phyloP scores from a whole-genome alignment of 2,888 invertebrate species.

The Meiosimyza decipiens region DNA sequence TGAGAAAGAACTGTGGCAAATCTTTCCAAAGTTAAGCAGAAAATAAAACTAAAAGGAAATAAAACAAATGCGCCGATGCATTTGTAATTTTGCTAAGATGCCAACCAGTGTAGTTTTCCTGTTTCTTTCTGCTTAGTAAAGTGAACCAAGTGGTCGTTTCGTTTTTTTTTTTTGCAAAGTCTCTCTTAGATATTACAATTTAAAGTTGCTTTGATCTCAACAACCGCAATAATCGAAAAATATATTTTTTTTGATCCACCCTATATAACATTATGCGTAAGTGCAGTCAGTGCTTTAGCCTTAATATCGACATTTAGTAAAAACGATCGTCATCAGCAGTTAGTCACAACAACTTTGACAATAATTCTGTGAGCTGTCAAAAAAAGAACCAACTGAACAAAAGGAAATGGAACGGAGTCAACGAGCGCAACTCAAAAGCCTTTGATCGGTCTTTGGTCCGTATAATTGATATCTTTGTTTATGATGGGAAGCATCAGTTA shows the following conservation, averaged over 20 bases:
- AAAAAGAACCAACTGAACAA: neutral
- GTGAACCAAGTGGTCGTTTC: too few species aligned
- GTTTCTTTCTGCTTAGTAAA: too few species aligned
- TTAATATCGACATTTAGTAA: neutral
- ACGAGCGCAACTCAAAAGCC: neutral
- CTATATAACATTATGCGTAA: neutral
- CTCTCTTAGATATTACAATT: neutral
- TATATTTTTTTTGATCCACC: too few species aligned
- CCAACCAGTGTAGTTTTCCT: too few species aligned
- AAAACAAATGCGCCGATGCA: too few species aligned
- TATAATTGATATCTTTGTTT: conserved; percentile 38
- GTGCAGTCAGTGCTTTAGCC: neutral
- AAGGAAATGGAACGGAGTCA: neutral
- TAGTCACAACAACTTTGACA: conserved; percentile 32
- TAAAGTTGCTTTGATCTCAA: conserved; percentile 4
- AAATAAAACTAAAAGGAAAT: too few species aligned
- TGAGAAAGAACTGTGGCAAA: conserved; percentile 8
- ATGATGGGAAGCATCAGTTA: neutral
- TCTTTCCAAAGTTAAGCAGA: conserved; percentile 19
- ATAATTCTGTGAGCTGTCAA: neutral
- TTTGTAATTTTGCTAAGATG: too few species aligned
- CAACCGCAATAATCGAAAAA: neutral
- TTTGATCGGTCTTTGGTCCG: conserved; percentile 5
- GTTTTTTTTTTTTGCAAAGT: too few species aligned
- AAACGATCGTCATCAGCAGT: conserved; percentile 19